Base-by-base conservation (phyloP, 2,113 vertebrate species). In the Chaetodon auriga region DNA sequence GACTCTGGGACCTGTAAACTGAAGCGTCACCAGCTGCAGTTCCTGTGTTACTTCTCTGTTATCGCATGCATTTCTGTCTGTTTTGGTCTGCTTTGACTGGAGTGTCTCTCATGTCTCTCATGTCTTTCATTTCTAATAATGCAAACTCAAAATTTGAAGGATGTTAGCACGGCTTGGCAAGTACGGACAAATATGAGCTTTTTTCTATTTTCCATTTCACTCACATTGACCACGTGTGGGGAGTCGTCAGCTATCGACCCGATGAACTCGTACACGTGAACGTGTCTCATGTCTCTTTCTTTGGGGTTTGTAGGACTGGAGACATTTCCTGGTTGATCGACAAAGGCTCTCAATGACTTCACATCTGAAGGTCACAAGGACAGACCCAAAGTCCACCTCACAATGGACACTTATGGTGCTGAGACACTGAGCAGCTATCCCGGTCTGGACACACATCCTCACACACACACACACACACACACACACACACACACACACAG, bases 311-410 rank as follows among this genome's bases (percentile, higher is more conserved):
- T 86, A 96, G 95, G 93, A 96, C 95, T 54, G 95, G 95, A 87
- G 95, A 96, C 78, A 96, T 96, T 85, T 96, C 95, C 23, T 96
- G 95, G 95, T 74, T 96, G 93, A 95, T 94, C 45, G 94, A 95
- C 79, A 96, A 96, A 93, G 94, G 95, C 76, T 90, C 94, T 74
- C 94, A 96, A 89, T 95, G 92, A 95, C 75, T 72, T 78, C 58
- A 53, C 72, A 64, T 77, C 54, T 87, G 69, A 75, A 73, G 79
- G 54, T 69, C 66, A 46, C 23, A 1, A 57, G 77, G 61, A 78
- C 80, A 38, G 21, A 79, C 30, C 70, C 55, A 58, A 64, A 73
- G 82, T 83, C 71, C 78, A 71, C 75, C 65, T 83, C 76, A 68
- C 49, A 58, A 74, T 61, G 80, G 87, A 91, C 83, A 88, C 89